Evolutionary conservation across 2,888 invertebrate genomes (phyloP).

Genomic region (Yponomeuta sedellus): DNA sequence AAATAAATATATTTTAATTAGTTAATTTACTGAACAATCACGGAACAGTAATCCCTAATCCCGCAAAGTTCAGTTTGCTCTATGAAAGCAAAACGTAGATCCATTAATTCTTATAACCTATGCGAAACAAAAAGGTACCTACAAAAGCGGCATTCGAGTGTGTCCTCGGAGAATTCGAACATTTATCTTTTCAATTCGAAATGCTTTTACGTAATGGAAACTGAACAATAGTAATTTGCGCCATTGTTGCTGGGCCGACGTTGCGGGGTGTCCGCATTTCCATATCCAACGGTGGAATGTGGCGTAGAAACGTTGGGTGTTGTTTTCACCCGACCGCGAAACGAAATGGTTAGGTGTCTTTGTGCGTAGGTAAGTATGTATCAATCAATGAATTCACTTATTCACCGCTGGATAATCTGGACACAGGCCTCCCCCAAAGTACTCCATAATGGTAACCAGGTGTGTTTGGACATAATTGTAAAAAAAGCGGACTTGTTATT

Average conservation of each 20-base stretch:
- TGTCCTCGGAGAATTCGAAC: slow-evolving; percentile 4
- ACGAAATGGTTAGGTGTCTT: background rate
- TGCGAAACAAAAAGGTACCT: background rate
- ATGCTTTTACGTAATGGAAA: slow-evolving; percentile 15
- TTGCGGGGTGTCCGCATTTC: slow-evolving; percentile 9
- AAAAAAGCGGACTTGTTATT: too few species aligned
- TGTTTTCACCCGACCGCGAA: background rate
- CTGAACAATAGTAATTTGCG: slow-evolving; percentile 16
- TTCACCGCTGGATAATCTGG: too few species aligned
- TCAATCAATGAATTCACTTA: background rate
- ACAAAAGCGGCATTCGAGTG: background rate
- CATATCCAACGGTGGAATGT: slow-evolving; percentile 8
- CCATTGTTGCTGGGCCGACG: slow-evolving; percentile 12
- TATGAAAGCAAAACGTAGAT: background rate
- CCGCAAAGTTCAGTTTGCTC: background rate
- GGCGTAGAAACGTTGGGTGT: background rate
- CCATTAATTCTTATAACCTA: background rate
- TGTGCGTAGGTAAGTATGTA: background rate
- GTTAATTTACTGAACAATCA: too few species aligned
- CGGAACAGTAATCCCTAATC: too few species aligned
- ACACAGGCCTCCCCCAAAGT: too few species aligned
- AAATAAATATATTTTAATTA: too few species aligned
- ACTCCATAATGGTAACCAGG: too few species aligned
- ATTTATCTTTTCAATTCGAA: slow-evolving; percentile 10
- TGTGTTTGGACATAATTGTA: too few species aligned